phyloP scores from a whole-genome alignment of 2,888 invertebrate species.

The Matsumyia berberina region DNA sequence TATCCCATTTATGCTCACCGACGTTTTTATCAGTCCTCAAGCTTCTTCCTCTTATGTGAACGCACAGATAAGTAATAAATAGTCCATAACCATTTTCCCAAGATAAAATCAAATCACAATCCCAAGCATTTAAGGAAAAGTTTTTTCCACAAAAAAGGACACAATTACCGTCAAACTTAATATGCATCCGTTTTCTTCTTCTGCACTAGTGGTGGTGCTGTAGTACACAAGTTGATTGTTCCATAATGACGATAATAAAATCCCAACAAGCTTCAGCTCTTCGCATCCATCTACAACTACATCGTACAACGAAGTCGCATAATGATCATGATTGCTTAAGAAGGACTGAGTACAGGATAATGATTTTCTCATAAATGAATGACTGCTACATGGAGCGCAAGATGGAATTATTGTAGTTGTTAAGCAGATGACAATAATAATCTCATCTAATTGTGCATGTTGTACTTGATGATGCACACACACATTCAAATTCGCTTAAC shows the following conservation, averaged over 20 bases:
- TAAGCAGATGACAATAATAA: conserved; percentile 74
- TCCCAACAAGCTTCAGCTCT: conserved; percentile 5
- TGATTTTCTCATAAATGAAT: conserved; percentile 73
- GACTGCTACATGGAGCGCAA: conserved; percentile 56
- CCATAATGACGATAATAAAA: conserved; percentile 41
- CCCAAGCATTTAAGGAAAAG: conserved; percentile 5
- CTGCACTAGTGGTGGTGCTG: neutral
- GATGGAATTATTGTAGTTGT: conserved; percentile 68
- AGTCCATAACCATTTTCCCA: too few relatives aligned
- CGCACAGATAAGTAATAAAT: too few relatives aligned
- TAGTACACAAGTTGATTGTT: conserved; percentile 42
- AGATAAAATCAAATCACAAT: conserved; percentile 14
- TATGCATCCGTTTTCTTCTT: neutral
- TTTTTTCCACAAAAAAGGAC: neutral
- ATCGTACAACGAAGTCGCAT: conserved; percentile 46
- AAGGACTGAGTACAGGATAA: conserved; percentile 70
- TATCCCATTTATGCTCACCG: too few relatives aligned
- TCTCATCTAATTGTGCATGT: conserved; percentile 75
- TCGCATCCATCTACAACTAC: neutral
- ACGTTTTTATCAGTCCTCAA: too few relatives aligned
- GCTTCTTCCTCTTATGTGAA: too few relatives aligned
- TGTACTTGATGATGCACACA: conserved; percentile 43
- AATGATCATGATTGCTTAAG: conserved; percentile 70
- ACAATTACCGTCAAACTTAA: conserved; percentile 14
- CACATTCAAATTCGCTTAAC: conserved; percentile 5